phyloP scores from a whole-genome alignment of 2,888 invertebrate species.

The Dascillus cervinus region DNA sequence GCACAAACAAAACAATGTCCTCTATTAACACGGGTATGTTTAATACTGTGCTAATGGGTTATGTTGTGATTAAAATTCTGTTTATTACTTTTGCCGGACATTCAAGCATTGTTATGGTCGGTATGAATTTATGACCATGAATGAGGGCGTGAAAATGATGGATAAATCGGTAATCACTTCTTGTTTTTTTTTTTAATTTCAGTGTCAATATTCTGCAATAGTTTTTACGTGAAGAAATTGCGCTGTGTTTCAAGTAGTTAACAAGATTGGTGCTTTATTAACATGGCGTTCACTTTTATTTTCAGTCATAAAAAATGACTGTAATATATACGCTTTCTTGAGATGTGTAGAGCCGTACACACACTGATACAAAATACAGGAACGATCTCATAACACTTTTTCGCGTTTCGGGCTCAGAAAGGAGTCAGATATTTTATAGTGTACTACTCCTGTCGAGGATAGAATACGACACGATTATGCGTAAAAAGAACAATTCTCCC shows the following conservation, averaged over 20 bases:
- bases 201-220: no score
- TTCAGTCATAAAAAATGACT: constrained; percentile 39
- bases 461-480: constrained; percentile 42
- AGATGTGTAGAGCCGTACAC: constrained; percentile 27
- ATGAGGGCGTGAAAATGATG: constrained; percentile 37
- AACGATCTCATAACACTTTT: not conserved
- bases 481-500: constrained; percentile 27
- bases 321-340: constrained; percentile 40
- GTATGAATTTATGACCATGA: constrained; percentile 35
- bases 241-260: constrained; percentile 35
- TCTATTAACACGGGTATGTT: constrained; percentile 37
- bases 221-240: constrained; percentile 39
- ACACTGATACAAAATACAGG: no score
- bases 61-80: constrained; percentile 43
- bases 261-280: constrained; percentile 45
- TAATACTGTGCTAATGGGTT: constrained; percentile 43
- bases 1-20: constrained; percentile 36
- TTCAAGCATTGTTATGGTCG: constrained; percentile 34
- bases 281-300: constrained; percentile 45
- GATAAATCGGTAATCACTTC: constrained; percentile 41
- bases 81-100: constrained; percentile 38
- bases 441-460: constrained; percentile 19
- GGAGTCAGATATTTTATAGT: constrained; percentile 16
- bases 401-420: not conserved
- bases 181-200: constrained; percentile 42